These are phyloP conservation scores for Peromyscus nudipes DNA, from an alignment of 2,797 vertebrate genomes.

Conservation along the genomic window DNA sequence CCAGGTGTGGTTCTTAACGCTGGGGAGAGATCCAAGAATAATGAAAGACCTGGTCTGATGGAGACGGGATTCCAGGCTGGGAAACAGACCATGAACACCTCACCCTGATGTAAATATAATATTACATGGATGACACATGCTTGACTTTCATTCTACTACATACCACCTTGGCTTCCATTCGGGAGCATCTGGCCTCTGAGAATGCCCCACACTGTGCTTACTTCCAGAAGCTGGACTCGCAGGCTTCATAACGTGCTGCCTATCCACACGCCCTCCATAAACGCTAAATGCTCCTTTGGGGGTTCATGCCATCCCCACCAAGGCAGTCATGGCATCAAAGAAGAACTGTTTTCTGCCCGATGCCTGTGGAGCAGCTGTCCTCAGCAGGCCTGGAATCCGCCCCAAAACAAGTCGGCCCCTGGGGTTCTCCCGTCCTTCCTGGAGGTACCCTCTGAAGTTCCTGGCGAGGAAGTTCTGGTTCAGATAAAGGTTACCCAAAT, in stretches of 20 bases:
- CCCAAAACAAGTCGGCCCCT: constrained; percentile 84
- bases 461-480: constrained; percentile 90
- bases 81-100: not conserved
- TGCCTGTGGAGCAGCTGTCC: constrained; percentile 82
- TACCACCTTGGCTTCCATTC: not conserved
- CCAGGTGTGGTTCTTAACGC: not conserved
- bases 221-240: constrained; percentile 68
- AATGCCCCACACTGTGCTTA: not conserved
- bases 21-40: not conserved
- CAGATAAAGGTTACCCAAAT: constrained; percentile 91
- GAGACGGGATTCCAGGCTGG: constrained; percentile 36
- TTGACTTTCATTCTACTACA: not conserved
- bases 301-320: constrained; percentile 75
- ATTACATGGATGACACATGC: not conserved
- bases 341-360: constrained; percentile 78
- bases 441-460: constrained; percentile 87
- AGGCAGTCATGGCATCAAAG: constrained; percentile 75
- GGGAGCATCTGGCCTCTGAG: constrained; percentile 16
- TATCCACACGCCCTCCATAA: constrained; percentile 71
- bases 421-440: constrained; percentile 85
- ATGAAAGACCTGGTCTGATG: not conserved
- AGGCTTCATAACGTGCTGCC: constrained; percentile 38
- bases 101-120: not conserved
- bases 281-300: constrained; percentile 78
- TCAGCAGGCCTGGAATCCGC: constrained; percentile 77